Percentiles rank a stretch among this genome's conserved stretches.
These are phyloP conservation scores for Pandemis corylana DNA, from an alignment of 2,888 invertebrate species.

Conservation along the genomic window DNA sequence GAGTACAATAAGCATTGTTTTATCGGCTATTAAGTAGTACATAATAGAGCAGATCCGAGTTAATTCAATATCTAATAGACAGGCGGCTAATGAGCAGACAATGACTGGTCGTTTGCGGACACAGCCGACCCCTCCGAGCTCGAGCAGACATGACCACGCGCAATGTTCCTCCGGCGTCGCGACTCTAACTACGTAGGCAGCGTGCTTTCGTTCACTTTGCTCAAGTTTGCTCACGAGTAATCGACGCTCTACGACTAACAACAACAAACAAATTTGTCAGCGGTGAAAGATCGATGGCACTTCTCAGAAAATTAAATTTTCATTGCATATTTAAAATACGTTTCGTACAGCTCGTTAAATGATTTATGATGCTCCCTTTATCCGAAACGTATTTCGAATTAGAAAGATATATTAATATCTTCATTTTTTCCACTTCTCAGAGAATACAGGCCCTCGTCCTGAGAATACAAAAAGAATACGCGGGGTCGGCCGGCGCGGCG, in stretches of 20 bases:
- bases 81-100: slow-evolving; percentile 74
- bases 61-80: slow-evolving; percentile 78
- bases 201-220: not conserved
- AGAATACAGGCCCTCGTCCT: slow-evolving; percentile 77
- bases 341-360: slow-evolving; percentile 72
- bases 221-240: slow-evolving; percentile 4
- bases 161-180: slow-evolving; percentile 54
- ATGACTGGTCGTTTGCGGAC: slow-evolving; percentile 74
- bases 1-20: slow-evolving; percentile 60
- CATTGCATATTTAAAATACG: slow-evolving; percentile 73
- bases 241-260: slow-evolving; percentile 11
- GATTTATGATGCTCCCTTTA: slow-evolving; percentile 82
- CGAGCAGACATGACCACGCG: slow-evolving; percentile 53
- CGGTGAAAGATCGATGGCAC: slow-evolving; percentile 70
- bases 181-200: not conserved
- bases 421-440: slow-evolving; percentile 83
- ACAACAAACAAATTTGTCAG: slow-evolving; percentile 55
- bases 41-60: slow-evolving; percentile 66
- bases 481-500: slow-evolving; percentile 73
- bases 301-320: slow-evolving; percentile 76
- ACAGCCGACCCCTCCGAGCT: slow-evolving; percentile 50
- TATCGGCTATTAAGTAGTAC: slow-evolving; percentile 67
- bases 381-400: slow-evolving; percentile 84
- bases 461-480: slow-evolving; percentile 79
- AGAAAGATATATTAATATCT: slow-evolving; percentile 85